Evolutionary conservation across 2,113 vertebrate genomes (phyloP).

Genomic region (Synodontis membranacea): DNA sequence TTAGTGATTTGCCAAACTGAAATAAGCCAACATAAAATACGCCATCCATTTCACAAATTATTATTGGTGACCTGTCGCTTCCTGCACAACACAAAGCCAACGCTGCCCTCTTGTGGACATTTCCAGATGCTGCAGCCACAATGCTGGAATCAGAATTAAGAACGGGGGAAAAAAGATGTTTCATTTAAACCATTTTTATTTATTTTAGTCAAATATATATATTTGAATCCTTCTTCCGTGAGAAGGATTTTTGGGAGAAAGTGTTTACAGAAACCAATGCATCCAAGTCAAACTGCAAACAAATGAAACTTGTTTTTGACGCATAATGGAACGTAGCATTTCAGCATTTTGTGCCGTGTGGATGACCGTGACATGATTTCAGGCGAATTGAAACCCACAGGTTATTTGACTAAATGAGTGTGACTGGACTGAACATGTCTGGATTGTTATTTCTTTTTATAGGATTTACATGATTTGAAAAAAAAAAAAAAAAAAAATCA

Average conservation of each 20-base stretch:
- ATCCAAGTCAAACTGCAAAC: slow-evolving; percentile 69
- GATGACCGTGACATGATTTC: slow-evolving; percentile 59
- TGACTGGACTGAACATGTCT: slow-evolving; percentile 36
- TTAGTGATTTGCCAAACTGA: background rate
- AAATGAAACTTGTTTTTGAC: slow-evolving; percentile 60
- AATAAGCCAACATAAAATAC: too few species aligned
- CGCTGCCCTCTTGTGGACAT: slow-evolving; percentile 44
- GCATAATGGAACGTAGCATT: slow-evolving; percentile 62
- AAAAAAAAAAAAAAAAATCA: slow-evolving; percentile 52
- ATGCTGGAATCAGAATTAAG: background rate
- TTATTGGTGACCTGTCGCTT: background rate
- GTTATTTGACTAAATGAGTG: slow-evolving; percentile 42
- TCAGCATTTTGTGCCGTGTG: slow-evolving; percentile 65
- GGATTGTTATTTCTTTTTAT: slow-evolving; percentile 41
- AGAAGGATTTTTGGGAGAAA: slow-evolving; percentile 73
- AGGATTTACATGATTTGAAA: slow-evolving; percentile 47
- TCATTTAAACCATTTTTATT: slow-evolving; percentile 72
- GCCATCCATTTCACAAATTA: background rate
- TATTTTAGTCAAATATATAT: slow-evolving; percentile 81
- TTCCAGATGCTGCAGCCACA: background rate
- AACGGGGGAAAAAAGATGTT: slow-evolving; percentile 8
- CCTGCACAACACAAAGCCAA: background rate
- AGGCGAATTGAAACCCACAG: slow-evolving; percentile 53
- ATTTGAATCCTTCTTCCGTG: slow-evolving; percentile 67
- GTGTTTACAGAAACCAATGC: slow-evolving; percentile 73